Percentiles rank a stretch among this genome's conserved stretches.
phyloP scores from a whole-genome alignment of 2,113 vertebrate species.

The Amphiprion ocellaris region DNA sequence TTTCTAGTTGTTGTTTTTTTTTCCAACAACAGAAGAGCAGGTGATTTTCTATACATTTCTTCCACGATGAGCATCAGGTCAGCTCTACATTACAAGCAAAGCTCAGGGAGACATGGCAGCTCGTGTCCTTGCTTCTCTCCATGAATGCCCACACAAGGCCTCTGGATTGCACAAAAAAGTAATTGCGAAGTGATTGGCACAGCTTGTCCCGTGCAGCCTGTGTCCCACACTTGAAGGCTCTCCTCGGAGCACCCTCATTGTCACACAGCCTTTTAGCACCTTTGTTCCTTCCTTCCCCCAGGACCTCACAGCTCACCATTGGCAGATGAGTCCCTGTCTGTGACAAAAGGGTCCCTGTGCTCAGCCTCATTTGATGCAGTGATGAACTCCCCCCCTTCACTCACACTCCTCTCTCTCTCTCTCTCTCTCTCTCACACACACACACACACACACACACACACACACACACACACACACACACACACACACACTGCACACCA shows the following conservation, averaged over 20 bases:
- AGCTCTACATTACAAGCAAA: constrained; percentile 40
- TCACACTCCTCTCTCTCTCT: constrained; percentile 18
- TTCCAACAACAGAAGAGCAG: constrained; percentile 25
- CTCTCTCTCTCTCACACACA: neutral
- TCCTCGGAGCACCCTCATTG: constrained; percentile 89
- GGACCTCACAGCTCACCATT: constrained; percentile 90
- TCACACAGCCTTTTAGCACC: constrained; percentile 96
- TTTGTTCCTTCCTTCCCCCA: constrained; percentile 91
- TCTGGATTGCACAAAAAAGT: constrained; percentile 73
- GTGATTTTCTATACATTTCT: constrained; percentile 48
- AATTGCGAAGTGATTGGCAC: constrained; percentile 91
- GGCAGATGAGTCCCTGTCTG: constrained; percentile 89
- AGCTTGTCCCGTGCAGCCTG: constrained; percentile 89
- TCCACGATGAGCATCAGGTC: constrained; percentile 42
- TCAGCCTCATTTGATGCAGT: constrained; percentile 83
- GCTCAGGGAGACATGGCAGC: constrained; percentile 42
- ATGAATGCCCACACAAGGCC: constrained; percentile 76
- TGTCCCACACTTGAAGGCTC: constrained; percentile 82
- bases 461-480: constrained; percentile 16
- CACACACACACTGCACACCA: constrained; percentile 47
- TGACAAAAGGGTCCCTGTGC: constrained; percentile 91
- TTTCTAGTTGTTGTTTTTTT: neutral
- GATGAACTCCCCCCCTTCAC: constrained; percentile 63
- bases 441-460: constrained; percentile 31
- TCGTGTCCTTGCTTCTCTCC: constrained; percentile 69